A percentile compares a stretch with the other conserved stretches of the same genome.
Conservation (phyloP, 2,888 invertebrate genomes). For the Slavum lentiscoides region DNA sequence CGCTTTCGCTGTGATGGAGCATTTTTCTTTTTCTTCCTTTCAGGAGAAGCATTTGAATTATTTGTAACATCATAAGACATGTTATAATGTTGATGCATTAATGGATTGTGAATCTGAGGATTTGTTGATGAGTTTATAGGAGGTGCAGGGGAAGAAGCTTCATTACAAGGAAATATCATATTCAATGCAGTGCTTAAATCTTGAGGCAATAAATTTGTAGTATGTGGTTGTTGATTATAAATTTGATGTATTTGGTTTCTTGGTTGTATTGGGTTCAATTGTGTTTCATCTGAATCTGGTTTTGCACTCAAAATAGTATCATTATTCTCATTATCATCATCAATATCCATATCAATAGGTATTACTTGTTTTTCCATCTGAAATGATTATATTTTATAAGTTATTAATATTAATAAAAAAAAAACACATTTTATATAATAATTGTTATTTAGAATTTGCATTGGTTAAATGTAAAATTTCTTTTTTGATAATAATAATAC, state of each 20-base stretch:
- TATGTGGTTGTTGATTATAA: slow-evolving; percentile 57
- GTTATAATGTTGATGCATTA: slow-evolving; percentile 33
- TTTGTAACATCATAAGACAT: slow-evolving; percentile 17
- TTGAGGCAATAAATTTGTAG: slow-evolving; percentile 63
- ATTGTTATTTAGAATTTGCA: too few relatives aligned
- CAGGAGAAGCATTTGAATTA: slow-evolving; percentile 20
- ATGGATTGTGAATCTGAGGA: slow-evolving; percentile 32
- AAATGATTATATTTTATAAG: background rate
- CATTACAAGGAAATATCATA: slow-evolving; percentile 66
- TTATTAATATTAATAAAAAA: background rate
- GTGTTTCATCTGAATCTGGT: slow-evolving; percentile 15
- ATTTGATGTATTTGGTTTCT: slow-evolving; percentile 37
- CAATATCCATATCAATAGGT: slow-evolving; percentile 58
- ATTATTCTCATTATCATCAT: slow-evolving; percentile 56
- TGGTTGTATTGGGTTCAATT: slow-evolving; percentile 1
- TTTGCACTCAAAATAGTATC: slow-evolving; percentile 41
- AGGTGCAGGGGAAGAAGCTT: slow-evolving; percentile 8
- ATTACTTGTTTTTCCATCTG: slow-evolving; percentile 45
- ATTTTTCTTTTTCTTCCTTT: slow-evolving; percentile 60
- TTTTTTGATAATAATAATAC: too few relatives aligned
- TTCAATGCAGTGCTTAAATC: slow-evolving; percentile 71
- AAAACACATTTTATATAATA: too few relatives aligned
- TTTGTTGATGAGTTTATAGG: slow-evolving; percentile 10
- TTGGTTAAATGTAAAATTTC: too few relatives aligned
- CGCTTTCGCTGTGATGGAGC: slow-evolving; percentile 61